These are phyloP conservation scores for Styela clava DNA, from an alignment of 23 tunicate species.

Conservation along the genomic window DNA sequence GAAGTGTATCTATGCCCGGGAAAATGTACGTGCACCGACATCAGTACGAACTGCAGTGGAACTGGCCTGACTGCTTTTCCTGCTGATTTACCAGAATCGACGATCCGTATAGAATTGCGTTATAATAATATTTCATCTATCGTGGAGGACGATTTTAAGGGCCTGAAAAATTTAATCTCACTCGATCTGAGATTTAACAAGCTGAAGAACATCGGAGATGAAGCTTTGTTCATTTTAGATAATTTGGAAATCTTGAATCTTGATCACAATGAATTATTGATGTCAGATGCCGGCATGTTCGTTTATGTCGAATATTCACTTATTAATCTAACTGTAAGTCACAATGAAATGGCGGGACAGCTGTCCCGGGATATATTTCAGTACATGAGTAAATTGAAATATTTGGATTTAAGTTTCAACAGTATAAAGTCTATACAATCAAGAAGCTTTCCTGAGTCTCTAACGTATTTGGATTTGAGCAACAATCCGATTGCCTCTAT, in stretches of 20 bases:
- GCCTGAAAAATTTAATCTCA: background rate
- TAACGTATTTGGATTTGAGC: background rate
- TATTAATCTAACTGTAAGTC: conserved; percentile 26
- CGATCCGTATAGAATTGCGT: background rate
- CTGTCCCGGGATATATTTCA: background rate
- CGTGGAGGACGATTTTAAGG: background rate
- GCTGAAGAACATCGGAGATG: background rate
- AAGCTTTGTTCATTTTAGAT: background rate
- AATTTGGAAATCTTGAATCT: conserved; percentile 15
- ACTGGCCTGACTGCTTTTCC: conserved; percentile 30
- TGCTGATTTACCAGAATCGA: conserved; percentile 14
- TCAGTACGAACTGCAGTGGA: conserved; percentile 31
- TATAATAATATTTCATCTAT: conserved; percentile 18
- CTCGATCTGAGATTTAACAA: conserved; percentile 37
- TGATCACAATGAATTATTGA: conserved; percentile 7
- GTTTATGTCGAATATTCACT: conserved; percentile 15
- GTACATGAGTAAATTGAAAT: conserved; percentile 1
- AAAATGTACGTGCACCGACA: conserved; percentile 34
- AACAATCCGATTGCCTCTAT: conserved; percentile 2
- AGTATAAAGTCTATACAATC: background rate
- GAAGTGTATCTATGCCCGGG: conserved; percentile 16
- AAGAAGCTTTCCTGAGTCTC: background rate
- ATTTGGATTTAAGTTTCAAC: conserved; percentile 48
- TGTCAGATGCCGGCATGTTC: background rate
- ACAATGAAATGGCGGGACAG: background rate